Percentiles rank a stretch among this genome's conserved stretches.
These are phyloP conservation scores for Bradypodion pumilum DNA, from an alignment of 2,797 vertebrate species.

Conservation along the genomic window DNA sequence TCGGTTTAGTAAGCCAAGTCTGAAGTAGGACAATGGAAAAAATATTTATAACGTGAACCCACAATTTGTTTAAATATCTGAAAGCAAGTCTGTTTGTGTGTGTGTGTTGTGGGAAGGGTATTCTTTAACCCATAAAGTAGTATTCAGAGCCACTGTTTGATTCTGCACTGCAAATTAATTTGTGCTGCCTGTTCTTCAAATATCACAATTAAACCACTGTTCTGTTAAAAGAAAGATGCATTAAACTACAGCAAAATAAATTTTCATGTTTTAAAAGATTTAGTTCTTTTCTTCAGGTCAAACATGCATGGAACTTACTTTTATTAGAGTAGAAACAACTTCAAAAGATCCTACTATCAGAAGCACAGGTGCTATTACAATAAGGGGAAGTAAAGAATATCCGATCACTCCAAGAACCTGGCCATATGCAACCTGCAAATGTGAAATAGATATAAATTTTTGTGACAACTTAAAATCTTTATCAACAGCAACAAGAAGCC, in stretches of 20 bases:
- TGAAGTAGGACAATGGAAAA: background rate
- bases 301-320: slow-evolving; percentile 81
- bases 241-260: background rate
- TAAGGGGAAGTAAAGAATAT: slow-evolving; percentile 97
- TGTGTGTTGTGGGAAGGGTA: too few relatives aligned
- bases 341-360: slow-evolving; percentile 92
- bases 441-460: slow-evolving; percentile 46
- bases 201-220: background rate
- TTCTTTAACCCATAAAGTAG: background rate
- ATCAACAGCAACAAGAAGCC: background rate
- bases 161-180: background rate
- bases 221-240: background rate
- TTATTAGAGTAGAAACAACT: slow-evolving; percentile 90
- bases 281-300: background rate
- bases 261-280: background rate
- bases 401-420: slow-evolving; percentile 98
- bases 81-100: too few relatives aligned
- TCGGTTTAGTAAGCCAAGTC: background rate
- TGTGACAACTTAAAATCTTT: background rate
- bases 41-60: background rate
- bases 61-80: too few relatives aligned
- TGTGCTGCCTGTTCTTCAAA: background rate
- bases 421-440: slow-evolving; percentile 92
- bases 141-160: background rate
- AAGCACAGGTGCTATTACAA: slow-evolving; percentile 93